Base-by-base conservation (phyloP, 2,888 invertebrate species). In the Eurytoma adleriae region DNA sequence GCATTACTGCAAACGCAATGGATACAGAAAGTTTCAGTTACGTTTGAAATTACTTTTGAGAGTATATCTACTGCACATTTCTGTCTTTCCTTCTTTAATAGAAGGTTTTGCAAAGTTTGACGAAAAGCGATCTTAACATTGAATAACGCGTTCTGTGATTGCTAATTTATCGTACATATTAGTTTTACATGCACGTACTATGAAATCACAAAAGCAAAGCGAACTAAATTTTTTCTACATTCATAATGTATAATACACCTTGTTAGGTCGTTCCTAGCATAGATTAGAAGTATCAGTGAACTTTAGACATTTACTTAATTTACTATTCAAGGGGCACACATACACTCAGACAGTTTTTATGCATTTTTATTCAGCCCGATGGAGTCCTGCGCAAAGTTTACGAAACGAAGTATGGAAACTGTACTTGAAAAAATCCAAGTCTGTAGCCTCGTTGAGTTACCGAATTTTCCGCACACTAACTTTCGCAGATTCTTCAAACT, bases 121-220 rank as follows among this genome's bases (percentile, higher is more conserved):
- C 67, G 27, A 64, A 71, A 50, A 78, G 66, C 30, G 18, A 71
- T 52, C 48, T 71, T 70, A 14, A 14, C 24, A 48, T 50, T 77
- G 70, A n/a, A 48, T 77, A 48, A 56, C 24, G 54, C 48, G 30
- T 70, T 70, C 70, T 77, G 70, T 77, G 77, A 77, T 77, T 69
- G 69, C 69, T 62, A 48, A 50, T 62, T 54, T 48, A 69, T 30
- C 54, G 40, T 74, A 57, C 54, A 61, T 62, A 76, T 69, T 61
- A 69, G 56, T 69, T 76, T 70, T 64, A 57, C 14, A 14, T 57
- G 48, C 48, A 64, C 48, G 61, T 70, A 56, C 20, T 69, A 77
- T 27, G 52, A 67, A 75, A 68, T 52, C 40, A 40, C 40, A 40
- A 27, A 27, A 30, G 20, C 4, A 71, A 48, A 74, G n/a, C 4